phyloP scores from a whole-genome alignment of 1,140 invertebrate genomes.

The Sitobion miscanthi region DNA sequence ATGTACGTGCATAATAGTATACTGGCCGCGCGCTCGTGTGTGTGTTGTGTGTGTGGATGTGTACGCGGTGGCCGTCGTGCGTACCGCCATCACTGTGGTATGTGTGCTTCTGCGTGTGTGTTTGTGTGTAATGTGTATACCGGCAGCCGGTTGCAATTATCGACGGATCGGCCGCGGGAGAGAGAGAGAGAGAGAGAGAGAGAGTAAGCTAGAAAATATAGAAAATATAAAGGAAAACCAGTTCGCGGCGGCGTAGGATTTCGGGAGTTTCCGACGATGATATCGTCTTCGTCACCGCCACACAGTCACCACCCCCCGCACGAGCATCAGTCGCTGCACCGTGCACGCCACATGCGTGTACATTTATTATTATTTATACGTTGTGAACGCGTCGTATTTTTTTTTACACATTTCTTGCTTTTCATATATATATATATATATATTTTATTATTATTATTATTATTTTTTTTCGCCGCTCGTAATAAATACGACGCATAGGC shows the following conservation, averaged over 20 bases:
- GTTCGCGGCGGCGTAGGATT: constrained; percentile 9
- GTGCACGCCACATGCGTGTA: neutral
- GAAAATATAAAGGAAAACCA: neutral
- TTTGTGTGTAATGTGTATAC: neutral
- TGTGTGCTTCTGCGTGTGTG: neutral
- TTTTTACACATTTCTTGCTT: neutral
- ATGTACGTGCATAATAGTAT: neutral
- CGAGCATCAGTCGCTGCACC: neutral
- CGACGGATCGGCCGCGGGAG: neutral
- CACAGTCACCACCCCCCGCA: neutral
- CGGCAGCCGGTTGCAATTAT: neutral
- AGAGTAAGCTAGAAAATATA: neutral
- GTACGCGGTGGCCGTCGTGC: neutral
- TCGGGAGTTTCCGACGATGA: neutral
- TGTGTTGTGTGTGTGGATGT: neutral
- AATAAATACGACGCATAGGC: constrained; percentile 10
- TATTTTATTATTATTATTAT: neutral
- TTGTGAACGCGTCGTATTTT: constrained; percentile 28
- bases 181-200: neutral
- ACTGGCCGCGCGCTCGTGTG: neutral
- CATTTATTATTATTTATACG: constrained; percentile 5
- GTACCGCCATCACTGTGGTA: neutral
- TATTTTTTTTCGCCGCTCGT: neutral
- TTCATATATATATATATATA: neutral
- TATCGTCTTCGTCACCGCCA: neutral